phyloP scores from a whole-genome alignment of 2,888 invertebrate species.

The Phaonia tiefii region DNA sequence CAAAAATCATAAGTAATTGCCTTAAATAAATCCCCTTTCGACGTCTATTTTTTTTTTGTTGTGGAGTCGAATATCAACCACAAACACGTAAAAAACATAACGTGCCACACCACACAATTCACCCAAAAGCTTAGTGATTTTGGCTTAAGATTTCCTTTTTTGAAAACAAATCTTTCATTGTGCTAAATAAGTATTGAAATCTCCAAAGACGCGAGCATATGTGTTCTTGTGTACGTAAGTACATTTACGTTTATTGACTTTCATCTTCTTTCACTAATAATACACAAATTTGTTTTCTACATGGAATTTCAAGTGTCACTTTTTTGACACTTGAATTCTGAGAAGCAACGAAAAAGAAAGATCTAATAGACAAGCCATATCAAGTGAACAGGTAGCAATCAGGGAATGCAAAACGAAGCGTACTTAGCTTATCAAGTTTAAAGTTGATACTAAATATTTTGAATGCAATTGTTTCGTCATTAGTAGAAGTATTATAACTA shows the following conservation, averaged over 20 bases:
- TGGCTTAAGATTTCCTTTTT: slow-evolving; percentile 53
- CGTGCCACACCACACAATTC: slow-evolving; percentile 12
- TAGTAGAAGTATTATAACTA: too few relatives aligned
- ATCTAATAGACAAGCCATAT: slow-evolving; percentile 18
- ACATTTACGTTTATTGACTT: slow-evolving; percentile 31
- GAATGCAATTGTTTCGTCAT: too few relatives aligned
- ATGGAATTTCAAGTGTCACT: slow-evolving; percentile 62
- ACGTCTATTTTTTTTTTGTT: slow-evolving; percentile 7
- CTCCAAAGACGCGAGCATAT: too few relatives aligned
- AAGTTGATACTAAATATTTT: too few relatives aligned
- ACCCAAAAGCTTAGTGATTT: slow-evolving; percentile 3
- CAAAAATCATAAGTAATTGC: slow-evolving; percentile 32
- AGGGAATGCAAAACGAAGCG: too few relatives aligned
- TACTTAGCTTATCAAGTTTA: too few relatives aligned
- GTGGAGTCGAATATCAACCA: background rate
- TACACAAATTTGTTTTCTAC: background rate
- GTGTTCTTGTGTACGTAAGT: too few relatives aligned
- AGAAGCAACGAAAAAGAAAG: slow-evolving; percentile 19
- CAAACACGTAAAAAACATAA: background rate
- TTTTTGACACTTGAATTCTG: slow-evolving; percentile 62
- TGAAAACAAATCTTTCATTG: background rate
- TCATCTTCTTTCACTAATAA: slow-evolving; percentile 54
- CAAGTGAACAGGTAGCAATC: background rate
- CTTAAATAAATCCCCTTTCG: slow-evolving; percentile 25
- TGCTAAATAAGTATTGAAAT: too few relatives aligned